These are phyloP conservation scores for Anodontia alba DNA, from an alignment of 2,888 invertebrate genomes.

Conservation along the genomic window DNA sequence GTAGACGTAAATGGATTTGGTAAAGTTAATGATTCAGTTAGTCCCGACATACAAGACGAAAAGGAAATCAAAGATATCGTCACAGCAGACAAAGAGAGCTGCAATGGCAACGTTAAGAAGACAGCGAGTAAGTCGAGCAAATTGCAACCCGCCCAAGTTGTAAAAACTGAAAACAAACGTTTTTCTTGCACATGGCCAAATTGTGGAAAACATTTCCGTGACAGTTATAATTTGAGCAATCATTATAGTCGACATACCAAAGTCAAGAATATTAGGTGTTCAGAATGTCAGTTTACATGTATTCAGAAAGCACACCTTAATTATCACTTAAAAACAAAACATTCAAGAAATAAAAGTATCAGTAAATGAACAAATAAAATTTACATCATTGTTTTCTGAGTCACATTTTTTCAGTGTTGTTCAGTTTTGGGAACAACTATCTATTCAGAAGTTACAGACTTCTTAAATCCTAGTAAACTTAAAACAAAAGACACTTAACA, in stretches of 20 bases:
- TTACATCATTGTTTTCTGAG: too few species aligned
- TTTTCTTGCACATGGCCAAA: constrained; percentile 45
- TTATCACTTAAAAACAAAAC: constrained; percentile 55
- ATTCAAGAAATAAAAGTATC: constrained; percentile 35
- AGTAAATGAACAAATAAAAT: too few species aligned
- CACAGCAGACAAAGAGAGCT: not conserved
- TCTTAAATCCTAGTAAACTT: too few species aligned
- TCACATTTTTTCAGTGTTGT: too few species aligned
- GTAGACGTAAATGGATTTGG: too few species aligned
- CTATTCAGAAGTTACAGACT: too few species aligned
- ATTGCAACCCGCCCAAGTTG: too few species aligned
- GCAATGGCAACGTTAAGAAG: not conserved
- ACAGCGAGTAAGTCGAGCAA: too few species aligned
- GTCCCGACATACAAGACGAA: not conserved
- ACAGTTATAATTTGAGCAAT: constrained; percentile 50
- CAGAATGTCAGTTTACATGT: constrained; percentile 47
- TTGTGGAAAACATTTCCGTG: constrained; percentile 59
- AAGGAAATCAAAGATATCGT: too few species aligned
- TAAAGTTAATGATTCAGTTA: not conserved
- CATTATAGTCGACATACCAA: constrained; percentile 56
- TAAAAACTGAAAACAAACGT: not conserved
- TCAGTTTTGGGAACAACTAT: too few species aligned
- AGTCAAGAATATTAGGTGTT: constrained; percentile 43
- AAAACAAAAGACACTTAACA: too few species aligned
- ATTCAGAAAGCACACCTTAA: constrained; percentile 55